Conservation (phyloP, 2,113 vertebrate species). For the Gila orcuttii region DNA sequence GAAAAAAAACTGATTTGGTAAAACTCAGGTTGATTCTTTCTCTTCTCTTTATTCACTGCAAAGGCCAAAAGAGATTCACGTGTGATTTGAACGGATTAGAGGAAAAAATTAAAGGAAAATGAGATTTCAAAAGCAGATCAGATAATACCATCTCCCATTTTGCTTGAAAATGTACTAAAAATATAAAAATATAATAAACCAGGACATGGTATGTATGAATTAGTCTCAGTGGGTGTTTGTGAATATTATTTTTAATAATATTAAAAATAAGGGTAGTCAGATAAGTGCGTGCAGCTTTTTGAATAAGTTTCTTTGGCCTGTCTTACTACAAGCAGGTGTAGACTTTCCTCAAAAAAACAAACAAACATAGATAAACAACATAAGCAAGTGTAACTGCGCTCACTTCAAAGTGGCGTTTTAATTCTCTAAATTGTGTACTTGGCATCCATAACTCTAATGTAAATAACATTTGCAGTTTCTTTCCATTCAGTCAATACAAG, state of each 20-base stretch:
- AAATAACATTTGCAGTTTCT: conserved; percentile 65
- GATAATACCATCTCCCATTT: conserved; percentile 8
- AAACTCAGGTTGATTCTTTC: conserved; percentile 45
- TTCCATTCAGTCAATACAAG: conserved; percentile 65
- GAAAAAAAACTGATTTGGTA: conserved; percentile 44
- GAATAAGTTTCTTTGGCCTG: conserved; percentile 58
- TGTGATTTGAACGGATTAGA: conserved; percentile 3
- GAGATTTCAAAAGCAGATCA: not conserved
- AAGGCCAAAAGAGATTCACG: conserved; percentile 1
- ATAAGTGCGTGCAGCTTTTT: conserved; percentile 57
- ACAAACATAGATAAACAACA: conserved; percentile 60
- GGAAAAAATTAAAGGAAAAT: not conserved
- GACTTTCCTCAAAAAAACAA: conserved; percentile 38
- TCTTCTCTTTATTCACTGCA: conserved; percentile 17
- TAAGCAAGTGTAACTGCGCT: conserved; percentile 30
- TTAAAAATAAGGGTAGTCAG: not conserved
- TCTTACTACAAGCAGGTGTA: conserved; percentile 61
- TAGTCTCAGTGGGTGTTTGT: not conserved
- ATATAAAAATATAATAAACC: conserved; percentile 7
- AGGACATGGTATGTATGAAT: not conserved
- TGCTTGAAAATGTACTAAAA: not conserved
- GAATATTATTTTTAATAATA: conserved; percentile 17
- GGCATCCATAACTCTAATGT: conserved; percentile 57
- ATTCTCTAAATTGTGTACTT: conserved; percentile 60
- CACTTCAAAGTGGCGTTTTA: conserved; percentile 56